Evolutionary conservation across 2,888 invertebrate species (phyloP), one percentile per base, ranked within the genome.

Genomic region (Thera britannica): DNA sequence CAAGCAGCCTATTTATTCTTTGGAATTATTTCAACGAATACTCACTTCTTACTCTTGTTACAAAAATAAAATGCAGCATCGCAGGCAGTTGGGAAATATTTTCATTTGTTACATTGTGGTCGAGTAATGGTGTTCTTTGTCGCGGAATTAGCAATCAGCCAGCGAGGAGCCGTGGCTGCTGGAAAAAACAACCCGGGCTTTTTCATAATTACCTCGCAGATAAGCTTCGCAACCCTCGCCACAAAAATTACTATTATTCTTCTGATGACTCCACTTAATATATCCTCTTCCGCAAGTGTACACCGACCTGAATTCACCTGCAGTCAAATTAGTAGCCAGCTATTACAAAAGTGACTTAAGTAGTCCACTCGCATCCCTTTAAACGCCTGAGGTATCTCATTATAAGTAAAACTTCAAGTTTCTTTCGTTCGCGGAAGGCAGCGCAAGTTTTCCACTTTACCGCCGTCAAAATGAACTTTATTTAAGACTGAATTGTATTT

Each of bases 401-500:
- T 85, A 83, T 83, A 86, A 84, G 84, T 84, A 85, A 86, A 92
- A 89, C 84, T 90, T 90, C 84, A 81, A 82, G 84, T 86, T 86
- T 75, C 79, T 81, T 78, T 76, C 77, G 75, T 75, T 76, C 62
- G 72, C 82, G 87, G 87, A 87, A 87, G 80, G 84, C 82, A 77
- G 79, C 73, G 72, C 73, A 92, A 92, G 82, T 93, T 92, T 91
- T 88, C 88, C 89, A 90, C 91, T 92, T 92, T 88, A 78, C 86
- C 87, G 84, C 80, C 88, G 87, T 87, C 88, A 86, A 88, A 91
- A 90, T 86, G 86, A 89, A 90, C 86, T 90, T 90, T 84, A 83
- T 89, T 88, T 87, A 89, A 87, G 84, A 83, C 86, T 83, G 89
- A 91, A 92, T 93, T 92, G 88, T 92, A 91, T 93, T 92, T 87